These are phyloP conservation scores for Heliconius congener DNA, from an alignment of 1,140 invertebrate genomes.

Conservation along the genomic window DNA sequence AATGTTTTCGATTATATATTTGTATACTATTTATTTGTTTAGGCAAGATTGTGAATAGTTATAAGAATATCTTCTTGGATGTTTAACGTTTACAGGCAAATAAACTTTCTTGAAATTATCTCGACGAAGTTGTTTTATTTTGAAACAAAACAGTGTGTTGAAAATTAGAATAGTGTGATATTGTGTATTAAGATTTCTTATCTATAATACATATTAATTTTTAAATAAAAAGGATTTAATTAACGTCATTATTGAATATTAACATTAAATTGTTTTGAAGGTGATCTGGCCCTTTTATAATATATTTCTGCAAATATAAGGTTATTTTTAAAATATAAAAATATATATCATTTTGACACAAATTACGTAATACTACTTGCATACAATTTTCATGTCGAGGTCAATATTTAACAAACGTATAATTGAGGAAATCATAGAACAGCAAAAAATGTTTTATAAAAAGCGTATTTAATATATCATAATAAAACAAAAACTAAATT, in stretches of 20 bases:
- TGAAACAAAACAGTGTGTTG: background rate
- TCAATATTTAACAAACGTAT: background rate
- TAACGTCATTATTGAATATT: background rate
- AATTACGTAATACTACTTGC: background rate
- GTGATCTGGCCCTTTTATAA: background rate
- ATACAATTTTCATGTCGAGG: background rate
- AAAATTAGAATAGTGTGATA: background rate
- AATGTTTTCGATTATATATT: conserved; percentile 75
- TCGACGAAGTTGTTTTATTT: conserved; percentile 31
- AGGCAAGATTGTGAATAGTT: conserved; percentile 68
- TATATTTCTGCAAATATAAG: background rate
- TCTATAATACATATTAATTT: no score
- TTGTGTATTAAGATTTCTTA: no score
- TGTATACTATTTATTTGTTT: conserved; percentile 78
- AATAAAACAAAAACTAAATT: background rate
- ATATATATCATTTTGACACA: background rate
- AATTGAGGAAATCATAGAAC: conserved; percentile 1
- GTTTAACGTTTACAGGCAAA: conserved; percentile 74
- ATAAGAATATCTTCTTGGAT: conserved; percentile 71
- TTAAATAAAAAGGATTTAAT: no score
- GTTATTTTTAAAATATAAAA: background rate
- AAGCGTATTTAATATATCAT: background rate
- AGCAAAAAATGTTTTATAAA: background rate
- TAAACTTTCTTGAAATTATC: conserved; percentile 65
- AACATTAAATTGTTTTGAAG: background rate